Conservation (phyloP, 1,140 invertebrate genomes). For the Cotesia vestalis region DNA sequence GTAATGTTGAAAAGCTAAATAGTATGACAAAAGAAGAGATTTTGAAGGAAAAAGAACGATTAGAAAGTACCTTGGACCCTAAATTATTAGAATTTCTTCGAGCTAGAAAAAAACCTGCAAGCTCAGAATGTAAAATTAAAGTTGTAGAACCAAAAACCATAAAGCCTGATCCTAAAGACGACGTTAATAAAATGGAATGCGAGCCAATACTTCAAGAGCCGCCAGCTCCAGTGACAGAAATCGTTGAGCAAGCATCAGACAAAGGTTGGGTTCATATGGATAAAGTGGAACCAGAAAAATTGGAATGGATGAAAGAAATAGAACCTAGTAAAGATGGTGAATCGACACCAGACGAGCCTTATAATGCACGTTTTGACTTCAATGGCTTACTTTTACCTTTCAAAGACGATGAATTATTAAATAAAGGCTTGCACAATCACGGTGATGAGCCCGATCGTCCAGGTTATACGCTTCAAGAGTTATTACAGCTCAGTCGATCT, state of each 20-base stretch:
- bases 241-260: conserved; percentile 70
- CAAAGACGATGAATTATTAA: conserved; percentile 70
- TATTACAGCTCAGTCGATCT: conserved; percentile 79
- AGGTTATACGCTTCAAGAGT: conserved; percentile 87
- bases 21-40: conserved; percentile 82
- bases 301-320: conserved; percentile 84
- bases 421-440: conserved; percentile 85
- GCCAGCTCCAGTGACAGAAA: conserved; percentile 67
- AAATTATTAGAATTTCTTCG: conserved; percentile 74
- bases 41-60: conserved; percentile 74
- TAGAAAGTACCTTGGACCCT: conserved; percentile 73
- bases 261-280: conserved; percentile 86
- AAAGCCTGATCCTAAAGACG: background rate
- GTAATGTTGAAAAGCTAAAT: conserved; percentile 75
- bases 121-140: conserved; percentile 16
- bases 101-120: conserved; percentile 62
- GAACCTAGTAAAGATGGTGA: conserved; percentile 58
- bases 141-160: background rate
- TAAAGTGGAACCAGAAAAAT: conserved; percentile 81
- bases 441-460: conserved; percentile 90
- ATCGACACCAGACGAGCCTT: conserved; percentile 65
- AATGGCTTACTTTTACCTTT: conserved; percentile 75
- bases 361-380: conserved; percentile 77
- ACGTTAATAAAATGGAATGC: conserved; percentile 29
- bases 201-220: conserved; percentile 39